Evolutionary conservation across 35 echinoderm and acorn worm species (phyloP), one percentile per base, ranked within the genome.

Genomic region (Amphiura filiformis): DNA sequence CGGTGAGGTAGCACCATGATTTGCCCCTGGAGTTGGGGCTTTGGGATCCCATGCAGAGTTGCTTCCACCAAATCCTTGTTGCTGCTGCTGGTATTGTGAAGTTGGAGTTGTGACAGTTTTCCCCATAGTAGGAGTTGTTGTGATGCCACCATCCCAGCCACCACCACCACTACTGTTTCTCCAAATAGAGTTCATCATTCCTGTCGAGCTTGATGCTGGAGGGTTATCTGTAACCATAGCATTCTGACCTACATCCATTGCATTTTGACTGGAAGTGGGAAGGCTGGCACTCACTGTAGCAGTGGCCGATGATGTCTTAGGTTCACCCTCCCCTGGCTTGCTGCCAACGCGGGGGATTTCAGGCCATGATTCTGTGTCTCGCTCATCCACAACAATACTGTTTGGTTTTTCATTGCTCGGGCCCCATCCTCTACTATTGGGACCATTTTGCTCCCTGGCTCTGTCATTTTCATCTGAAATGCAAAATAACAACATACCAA

Each of bases 361-460:
- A 65, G 83, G 83, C 83, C 83, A 85, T n/a, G 57, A 56, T 61
- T 85, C 83, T 40, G 64, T 85, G 64, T 85, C 83, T 31, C 64
- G 83, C 36, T 85, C 83, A 85, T 85, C 83, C 56, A 85, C 83
- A 13, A 85, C 83, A 61, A 85, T 85, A 65, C 83, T 85, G 61
- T 70, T 70, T 70, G 9, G 61, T 70, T 70, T 70, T 70, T 70
- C 61, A 70, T 23, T 70, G 26, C 61, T 70, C 17, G 61, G 61
- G 7, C 61, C 61, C 61, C 61, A 70, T 2, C 61, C 61, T 15
- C 61, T 11, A n/a, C 61, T 70, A 30, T 70, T 70, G 28, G 61
- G 61, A 70, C 61, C 61, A 70, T 70, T 70, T 70, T 70, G 61
- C 61, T 70, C 61, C 61, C 9, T 70, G 61, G 61, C 61, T 70